Percentiles rank a stretch among this genome's conserved stretches.
Evolutionary conservation across 1,140 invertebrate genomes (phyloP).

Genomic region (Triops longicaudatus): DNA sequence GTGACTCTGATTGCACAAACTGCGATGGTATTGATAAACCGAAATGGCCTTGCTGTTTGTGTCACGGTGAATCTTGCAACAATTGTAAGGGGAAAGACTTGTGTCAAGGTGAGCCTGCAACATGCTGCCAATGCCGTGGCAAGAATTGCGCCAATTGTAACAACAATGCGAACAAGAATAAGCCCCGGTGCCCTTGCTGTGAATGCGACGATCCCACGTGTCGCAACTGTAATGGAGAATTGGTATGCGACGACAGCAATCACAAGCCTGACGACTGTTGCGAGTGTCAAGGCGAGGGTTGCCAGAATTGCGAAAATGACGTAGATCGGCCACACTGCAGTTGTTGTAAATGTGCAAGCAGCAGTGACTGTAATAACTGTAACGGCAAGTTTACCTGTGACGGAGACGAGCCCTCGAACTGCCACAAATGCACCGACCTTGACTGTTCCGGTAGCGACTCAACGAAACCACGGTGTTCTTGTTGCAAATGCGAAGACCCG

Average conservation of each 20-base stretch:
- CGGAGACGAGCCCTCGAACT: background rate
- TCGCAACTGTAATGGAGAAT: background rate
- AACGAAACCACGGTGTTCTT: no score
- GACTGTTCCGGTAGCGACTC: background rate
- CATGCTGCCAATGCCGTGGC: no score
- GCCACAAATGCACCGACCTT: background rate
- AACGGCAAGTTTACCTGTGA: background rate
- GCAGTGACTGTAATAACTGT: background rate
- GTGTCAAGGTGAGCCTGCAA: no score
- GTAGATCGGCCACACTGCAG: background rate
- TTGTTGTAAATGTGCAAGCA: background rate
- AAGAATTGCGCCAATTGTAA: no score
- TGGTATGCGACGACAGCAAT: background rate
- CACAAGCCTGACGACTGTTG: background rate
- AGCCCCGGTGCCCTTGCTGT: background rate
- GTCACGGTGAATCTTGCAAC: background rate
- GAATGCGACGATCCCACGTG: background rate
- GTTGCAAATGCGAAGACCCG: no score
- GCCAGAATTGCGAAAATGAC: background rate
- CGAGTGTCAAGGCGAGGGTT: background rate
- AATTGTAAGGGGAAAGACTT: background rate
- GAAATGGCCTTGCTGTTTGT: background rate
- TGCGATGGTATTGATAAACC: background rate
- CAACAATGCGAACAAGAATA: no score
- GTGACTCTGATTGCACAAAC: background rate